Conservation (phyloP, 2,113 vertebrate genomes). For the Chlamydotis undulata region DNA sequence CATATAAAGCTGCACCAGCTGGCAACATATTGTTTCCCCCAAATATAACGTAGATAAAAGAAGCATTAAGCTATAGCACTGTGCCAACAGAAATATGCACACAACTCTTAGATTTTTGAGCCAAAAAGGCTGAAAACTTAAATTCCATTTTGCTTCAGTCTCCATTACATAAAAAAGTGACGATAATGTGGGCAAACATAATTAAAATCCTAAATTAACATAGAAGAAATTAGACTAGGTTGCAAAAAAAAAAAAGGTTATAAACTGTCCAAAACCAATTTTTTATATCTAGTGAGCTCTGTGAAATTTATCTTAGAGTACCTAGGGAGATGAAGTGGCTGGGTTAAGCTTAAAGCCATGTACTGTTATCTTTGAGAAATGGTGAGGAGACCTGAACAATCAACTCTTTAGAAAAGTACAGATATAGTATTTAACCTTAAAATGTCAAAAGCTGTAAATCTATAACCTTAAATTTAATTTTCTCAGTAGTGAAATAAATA, state of each 20-base stretch:
- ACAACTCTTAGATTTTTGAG: neutral
- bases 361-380: neutral
- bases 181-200: neutral
- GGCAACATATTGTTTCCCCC: neutral
- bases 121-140: neutral
- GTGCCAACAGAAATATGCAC: neutral
- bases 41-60: neutral
- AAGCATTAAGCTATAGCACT: neutral
- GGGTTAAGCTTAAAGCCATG: neutral
- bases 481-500: neutral
- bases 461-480: neutral
- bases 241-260: neutral
- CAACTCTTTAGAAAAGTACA: neutral
- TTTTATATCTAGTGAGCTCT: neutral
- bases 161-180: neutral
- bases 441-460: neutral
- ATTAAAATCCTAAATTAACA: neutral
- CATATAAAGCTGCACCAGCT: neutral
- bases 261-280: neutral
- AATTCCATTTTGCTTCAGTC: neutral
- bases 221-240: neutral
- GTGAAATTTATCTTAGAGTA: neutral
- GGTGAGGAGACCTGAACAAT: neutral
- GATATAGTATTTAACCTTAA: neutral
- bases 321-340: neutral